Evolutionary conservation across 2,797 vertebrate genomes (phyloP).

Genomic region (Hippoglossus hippoglossus): DNA sequence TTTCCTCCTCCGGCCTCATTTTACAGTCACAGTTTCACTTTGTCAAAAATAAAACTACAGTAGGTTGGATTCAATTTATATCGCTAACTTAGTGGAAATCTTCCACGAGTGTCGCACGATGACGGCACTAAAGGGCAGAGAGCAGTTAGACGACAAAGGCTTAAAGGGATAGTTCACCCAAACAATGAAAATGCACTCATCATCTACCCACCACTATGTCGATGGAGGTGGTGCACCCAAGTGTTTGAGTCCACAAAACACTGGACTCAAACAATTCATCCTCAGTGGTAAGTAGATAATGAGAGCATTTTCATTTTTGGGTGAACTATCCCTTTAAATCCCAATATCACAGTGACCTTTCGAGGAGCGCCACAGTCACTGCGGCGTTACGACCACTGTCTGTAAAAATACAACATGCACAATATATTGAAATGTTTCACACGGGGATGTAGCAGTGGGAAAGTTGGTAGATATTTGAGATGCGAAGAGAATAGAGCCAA

Average conservation of each 20-base stretch:
- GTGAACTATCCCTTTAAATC: slow-evolving; percentile 19
- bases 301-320: no score
- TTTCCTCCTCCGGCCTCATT: no score
- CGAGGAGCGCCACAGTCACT: slow-evolving; percentile 25
- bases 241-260: no score
- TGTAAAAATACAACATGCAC: slow-evolving; percentile 7
- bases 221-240: no score
- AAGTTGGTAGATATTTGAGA: no score
- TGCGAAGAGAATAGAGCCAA: slow-evolving; percentile 15
- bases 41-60: background rate
- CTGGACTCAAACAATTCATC: no score
- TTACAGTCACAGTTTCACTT: no score
- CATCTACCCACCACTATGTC: no score
- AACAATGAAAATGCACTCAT: no score
- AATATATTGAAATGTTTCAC: slow-evolving; percentile 53
- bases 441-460: slow-evolving; percentile 4
- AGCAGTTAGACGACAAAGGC: slow-evolving; percentile 20
- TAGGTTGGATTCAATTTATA: slow-evolving; percentile 1
- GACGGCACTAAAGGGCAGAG: slow-evolving; percentile 51
- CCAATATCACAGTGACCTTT: slow-evolving; percentile 69
- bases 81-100: background rate
- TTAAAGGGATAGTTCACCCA: slow-evolving; percentile 1
- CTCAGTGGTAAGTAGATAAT: no score
- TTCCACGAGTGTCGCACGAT: no score
- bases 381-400: no score